Evolutionary conservation across 2,113 vertebrate species (phyloP), one percentile per base, ranked within the genome.

Genomic region (Silurus meridionalis): DNA sequence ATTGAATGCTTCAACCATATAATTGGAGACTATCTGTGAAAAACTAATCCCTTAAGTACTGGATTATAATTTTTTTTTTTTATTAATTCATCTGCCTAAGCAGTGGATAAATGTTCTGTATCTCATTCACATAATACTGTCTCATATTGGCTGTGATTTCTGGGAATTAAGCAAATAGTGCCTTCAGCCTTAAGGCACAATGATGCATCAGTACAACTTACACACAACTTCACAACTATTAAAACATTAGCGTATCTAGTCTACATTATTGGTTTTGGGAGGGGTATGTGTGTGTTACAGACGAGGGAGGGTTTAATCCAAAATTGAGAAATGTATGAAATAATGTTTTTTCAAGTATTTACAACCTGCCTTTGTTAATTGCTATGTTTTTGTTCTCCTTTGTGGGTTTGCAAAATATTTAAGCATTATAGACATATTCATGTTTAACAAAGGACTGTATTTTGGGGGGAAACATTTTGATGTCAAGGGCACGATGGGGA

Each of bases 341-440:
- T 83, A 90, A 83, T 85, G 78, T 75, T 87, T 66, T 61, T 80
- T 91, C n/a, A 91, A 82, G 88, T 90, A 37, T 88, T 83, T 89
- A 50, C 79, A 79, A 67, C 88, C 75, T 58, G 81, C 89, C 90
- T 91, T 80, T 80, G 8, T 46, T 80, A 48, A 61, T 85, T 93
- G 86, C 84, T 85, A 66, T 92, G 89, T 89, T 89, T 83, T 88
- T 82, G 89, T 91, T 72, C 87, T 90, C 58, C 89, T 86, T 67
- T 87, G 80, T 86, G 90, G 89, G 82, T 91, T 89, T 90, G 85
- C 89, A 87, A 89, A 85, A 88, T 84, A 57, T 80, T 63, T 82
- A 8, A 83, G 37, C 4, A 14, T 75, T 28, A 75, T 50, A 55
- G 25, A 7, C 11, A 28, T 79, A 23, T 57, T 25, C 0, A 5